Base-by-base conservation (phyloP, 2,888 invertebrate genomes). In the Portevinia maculata region DNA sequence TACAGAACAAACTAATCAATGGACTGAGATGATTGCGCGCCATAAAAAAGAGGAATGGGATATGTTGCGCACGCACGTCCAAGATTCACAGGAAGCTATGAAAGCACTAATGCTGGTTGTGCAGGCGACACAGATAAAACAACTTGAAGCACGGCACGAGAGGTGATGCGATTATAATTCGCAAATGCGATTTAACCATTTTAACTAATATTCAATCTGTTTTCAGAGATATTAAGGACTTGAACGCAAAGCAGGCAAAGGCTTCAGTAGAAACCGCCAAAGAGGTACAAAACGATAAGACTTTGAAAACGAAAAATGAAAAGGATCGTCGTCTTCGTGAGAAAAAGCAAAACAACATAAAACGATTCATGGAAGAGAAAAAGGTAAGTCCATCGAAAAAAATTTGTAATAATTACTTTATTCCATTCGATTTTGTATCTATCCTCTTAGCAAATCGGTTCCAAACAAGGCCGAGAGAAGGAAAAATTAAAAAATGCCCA, bases 341-440 rank as follows among this genome's bases (percentile, higher is more conserved):
- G 91, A 97, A 99, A 90, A 98, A 98, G 88, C 98, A 98, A 89
- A 99, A 98, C 90, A 99, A 99, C 90, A 98, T 98, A 64, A 99
- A 99, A 91, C 96, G 97, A 88, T 99, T 99, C 89, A 95, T 98
- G 93, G 99, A 99, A 86, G 99, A 99, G 91, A 93, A 97, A 73
- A 97, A 96, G 92, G 94, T 94, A 78, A 13, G 48, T 57, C 21
- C n/a, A 3, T 41, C 21, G n/a, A n/a, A 8, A 30, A 9, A 3
- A 3, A 44, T 5, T 11, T 3, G 9, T 9, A 19, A 11, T 19
- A 19, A 13, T 62, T 46, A 32, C 4, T 34, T 21, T 21, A 11
- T 41, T 65, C 9, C 21, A 70, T 79, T 59, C 13, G 8, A 28
- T 34, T 73, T 28, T 70, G 48, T 78, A 24, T 81, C 60, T 57